phyloP scores from a whole-genome alignment of 2,113 vertebrate species.

The Notothenia rossii region DNA sequence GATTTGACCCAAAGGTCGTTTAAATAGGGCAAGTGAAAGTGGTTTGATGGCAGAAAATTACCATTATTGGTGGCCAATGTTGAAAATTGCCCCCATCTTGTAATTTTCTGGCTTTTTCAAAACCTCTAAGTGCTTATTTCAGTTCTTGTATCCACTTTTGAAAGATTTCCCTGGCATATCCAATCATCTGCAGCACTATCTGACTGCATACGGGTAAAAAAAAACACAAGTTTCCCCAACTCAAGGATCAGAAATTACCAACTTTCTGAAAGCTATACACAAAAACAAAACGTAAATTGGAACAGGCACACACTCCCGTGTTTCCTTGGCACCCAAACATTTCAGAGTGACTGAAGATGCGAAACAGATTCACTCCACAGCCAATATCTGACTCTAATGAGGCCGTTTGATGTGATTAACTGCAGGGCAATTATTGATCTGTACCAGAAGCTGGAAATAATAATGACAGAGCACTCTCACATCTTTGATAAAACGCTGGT shows the following conservation, averaged over 20 bases:
- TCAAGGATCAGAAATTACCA: background rate
- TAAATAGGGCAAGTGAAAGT: too few relatives aligned
- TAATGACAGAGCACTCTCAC: constrained; percentile 8
- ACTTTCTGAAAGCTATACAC: background rate
- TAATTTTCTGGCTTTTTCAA: too few relatives aligned
- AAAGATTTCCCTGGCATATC: too few relatives aligned
- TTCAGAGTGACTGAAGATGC: constrained; percentile 15
- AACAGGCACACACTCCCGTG: background rate
- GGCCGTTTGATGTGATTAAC: constrained; percentile 66
- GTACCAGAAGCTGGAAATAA: constrained; percentile 24
- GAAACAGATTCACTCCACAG: constrained; percentile 26
- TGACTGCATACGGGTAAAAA: background rate
- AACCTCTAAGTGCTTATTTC: too few relatives aligned
- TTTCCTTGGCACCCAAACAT: background rate
- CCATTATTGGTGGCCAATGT: too few relatives aligned
- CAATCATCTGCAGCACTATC: too few relatives aligned
- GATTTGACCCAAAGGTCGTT: too few relatives aligned
- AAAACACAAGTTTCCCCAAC: background rate
- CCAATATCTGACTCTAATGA: constrained; percentile 48
- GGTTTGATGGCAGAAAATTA: too few relatives aligned
- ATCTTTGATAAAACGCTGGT: constrained; percentile 14
- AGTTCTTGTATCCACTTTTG: too few relatives aligned
- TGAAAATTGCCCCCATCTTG: too few relatives aligned
- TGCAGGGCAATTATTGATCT: constrained; percentile 66
- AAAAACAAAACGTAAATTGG: background rate